Conservation (phyloP, 2,113 vertebrate species). For the Thomomys bottae region DNA sequence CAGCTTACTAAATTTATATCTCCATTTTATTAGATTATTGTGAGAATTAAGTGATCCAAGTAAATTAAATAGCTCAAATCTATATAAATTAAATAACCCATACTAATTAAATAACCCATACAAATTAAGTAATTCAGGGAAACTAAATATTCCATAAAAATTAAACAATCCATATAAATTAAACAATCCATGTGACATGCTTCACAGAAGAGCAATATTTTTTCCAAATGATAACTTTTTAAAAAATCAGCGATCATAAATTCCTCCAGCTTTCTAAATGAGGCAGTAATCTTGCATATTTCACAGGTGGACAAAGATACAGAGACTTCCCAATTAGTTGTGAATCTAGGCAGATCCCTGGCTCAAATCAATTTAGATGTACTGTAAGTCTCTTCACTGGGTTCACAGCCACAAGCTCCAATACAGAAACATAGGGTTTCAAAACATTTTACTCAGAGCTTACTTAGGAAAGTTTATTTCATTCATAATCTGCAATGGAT, state of each 20-base stretch:
- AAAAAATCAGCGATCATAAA: neutral
- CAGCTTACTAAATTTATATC: neutral
- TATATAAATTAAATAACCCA: neutral
- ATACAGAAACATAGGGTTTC: neutral
- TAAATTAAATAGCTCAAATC: neutral
- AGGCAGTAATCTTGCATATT: neutral
- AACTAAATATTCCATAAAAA: neutral
- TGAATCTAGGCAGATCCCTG: neutral
- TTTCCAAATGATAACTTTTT: neutral
- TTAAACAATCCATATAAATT: neutral
- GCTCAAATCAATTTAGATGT: too few relatives aligned
- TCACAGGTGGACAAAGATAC: neutral
- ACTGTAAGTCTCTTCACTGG: neutral
- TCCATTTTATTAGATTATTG: conserved; percentile 1
- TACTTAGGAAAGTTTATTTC: neutral
- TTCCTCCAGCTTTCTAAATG: neutral
- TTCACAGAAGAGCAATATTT: neutral
- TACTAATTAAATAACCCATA: too few relatives aligned
- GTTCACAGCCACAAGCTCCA: neutral
- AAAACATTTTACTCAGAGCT: neutral
- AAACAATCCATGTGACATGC: neutral
- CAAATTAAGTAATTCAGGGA: neutral
- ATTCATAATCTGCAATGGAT: neutral
- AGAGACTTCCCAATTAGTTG: neutral
- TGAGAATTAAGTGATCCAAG: neutral